A percentile compares a stretch with the other conserved stretches of the same genome.
These are phyloP conservation scores for Heliothis peltigera DNA, from an alignment of 2,888 invertebrate genomes.

Conservation along the genomic window DNA sequence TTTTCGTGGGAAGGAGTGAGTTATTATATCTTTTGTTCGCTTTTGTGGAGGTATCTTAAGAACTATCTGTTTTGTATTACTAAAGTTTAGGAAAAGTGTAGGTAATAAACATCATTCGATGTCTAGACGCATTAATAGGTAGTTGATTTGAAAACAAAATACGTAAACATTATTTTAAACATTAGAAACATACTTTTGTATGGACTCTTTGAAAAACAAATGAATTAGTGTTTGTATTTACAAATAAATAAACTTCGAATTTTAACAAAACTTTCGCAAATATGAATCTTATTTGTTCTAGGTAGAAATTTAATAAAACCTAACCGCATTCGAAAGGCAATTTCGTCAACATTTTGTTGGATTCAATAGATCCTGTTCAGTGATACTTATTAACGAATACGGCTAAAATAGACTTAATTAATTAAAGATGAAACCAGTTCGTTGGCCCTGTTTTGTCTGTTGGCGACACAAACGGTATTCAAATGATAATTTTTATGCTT, in stretches of 20 bases:
- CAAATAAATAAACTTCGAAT: too few species aligned
- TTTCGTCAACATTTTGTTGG: neutral
- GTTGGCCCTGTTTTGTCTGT: constrained; percentile 45
- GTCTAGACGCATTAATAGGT: neutral
- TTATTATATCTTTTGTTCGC: constrained; percentile 7
- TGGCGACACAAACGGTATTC: constrained; percentile 21
- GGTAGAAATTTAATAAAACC: neutral
- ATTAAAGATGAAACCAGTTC: constrained; percentile 54
- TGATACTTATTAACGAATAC: constrained; percentile 7
- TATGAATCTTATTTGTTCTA: neutral
- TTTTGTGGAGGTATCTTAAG: neutral
- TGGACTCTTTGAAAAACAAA: neutral
- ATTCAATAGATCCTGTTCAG: constrained; percentile 10
- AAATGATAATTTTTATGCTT: constrained; percentile 36
- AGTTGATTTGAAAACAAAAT: neutral
- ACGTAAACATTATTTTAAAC: neutral
- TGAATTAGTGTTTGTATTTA: too few species aligned
- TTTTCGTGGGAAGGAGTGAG: constrained; percentile 45
- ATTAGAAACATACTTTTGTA: neutral
- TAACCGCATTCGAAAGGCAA: neutral
- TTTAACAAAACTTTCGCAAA: too few species aligned
- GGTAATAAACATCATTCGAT: neutral
- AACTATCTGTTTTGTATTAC: neutral
- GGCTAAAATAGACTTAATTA: constrained; percentile 48
- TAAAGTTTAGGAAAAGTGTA: neutral